Evolutionary conservation across 2,113 vertebrate species (phyloP).

Genomic region (Coptodon rendalli): DNA sequence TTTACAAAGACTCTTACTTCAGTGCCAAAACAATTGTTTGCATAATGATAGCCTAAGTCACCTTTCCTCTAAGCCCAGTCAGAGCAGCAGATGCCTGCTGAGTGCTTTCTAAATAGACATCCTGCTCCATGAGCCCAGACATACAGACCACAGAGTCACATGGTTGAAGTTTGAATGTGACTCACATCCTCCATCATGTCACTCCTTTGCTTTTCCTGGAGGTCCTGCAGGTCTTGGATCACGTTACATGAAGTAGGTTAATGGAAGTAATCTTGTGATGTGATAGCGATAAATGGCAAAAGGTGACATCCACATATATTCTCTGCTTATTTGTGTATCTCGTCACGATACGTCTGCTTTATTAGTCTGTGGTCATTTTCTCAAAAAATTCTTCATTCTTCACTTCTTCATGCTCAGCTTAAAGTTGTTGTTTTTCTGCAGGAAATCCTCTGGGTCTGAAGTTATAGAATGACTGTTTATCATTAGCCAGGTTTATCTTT

Average conservation of each 20-base stretch:
- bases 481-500: not conserved
- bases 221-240: not conserved
- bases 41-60: not conserved
- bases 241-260: not conserved
- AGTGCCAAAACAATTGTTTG: not conserved
- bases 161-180: constrained; percentile 10
- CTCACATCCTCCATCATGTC: constrained; percentile 36
- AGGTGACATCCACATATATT: not conserved
- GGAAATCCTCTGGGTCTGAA: not conserved
- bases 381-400: not conserved
- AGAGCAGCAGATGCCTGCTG: not conserved
- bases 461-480: not conserved
- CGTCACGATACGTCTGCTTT: not conserved
- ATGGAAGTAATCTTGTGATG: not conserved
- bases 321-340: not conserved
- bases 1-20: not conserved
- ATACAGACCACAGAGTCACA: constrained; percentile 11
- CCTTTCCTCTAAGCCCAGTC: not conserved
- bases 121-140: not conserved
- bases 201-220: not conserved
- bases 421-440: not conserved
- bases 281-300: not conserved
- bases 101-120: not conserved
- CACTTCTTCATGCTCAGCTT: not conserved
- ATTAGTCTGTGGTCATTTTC: not conserved